phyloP scores from a whole-genome alignment of 2,888 invertebrate species.

The Idaea straminata region DNA sequence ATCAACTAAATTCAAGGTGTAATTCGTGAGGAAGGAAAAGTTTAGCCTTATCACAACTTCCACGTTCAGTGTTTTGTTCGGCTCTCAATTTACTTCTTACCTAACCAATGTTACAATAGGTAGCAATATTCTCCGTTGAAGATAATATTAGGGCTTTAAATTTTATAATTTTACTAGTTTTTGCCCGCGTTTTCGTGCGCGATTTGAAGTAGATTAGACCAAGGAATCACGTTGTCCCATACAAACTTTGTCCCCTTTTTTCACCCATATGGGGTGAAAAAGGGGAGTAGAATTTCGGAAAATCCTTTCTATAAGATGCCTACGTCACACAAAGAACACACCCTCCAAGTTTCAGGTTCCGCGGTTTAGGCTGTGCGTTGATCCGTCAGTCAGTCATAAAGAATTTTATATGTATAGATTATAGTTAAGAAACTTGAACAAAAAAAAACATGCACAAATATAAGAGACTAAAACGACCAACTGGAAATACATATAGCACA shows the following conservation, averaged over 20 bases:
- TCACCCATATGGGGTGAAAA: too few species aligned
- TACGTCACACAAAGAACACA: too few species aligned
- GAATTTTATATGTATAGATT: too few species aligned
- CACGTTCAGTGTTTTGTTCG: constrained; percentile 75
- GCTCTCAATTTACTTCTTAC: constrained; percentile 57
- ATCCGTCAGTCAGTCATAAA: too few species aligned
- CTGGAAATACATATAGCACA: constrained; percentile 12
- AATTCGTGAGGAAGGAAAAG: constrained; percentile 74
- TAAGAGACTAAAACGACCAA: constrained; percentile 8
- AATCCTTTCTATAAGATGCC: too few species aligned
- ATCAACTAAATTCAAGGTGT: constrained; percentile 73
- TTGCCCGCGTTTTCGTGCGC: too few species aligned
- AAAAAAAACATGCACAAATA: background rate
- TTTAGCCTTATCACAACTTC: constrained; percentile 75
- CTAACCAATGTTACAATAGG: background rate
- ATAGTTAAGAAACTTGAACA: background rate
- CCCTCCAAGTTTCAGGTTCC: too few species aligned
- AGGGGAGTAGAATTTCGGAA: too few species aligned
- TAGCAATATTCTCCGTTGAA: background rate
- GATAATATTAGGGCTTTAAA: background rate
- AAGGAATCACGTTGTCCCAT: background rate
- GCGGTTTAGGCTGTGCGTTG: too few species aligned
- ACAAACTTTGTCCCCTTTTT: too few species aligned
- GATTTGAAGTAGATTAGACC: too few species aligned
- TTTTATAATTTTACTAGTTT: too few species aligned